Percentiles rank a stretch among this genome's conserved stretches.
phyloP scores from a whole-genome alignment of 2,888 invertebrate species.

The Meloe dianella region DNA sequence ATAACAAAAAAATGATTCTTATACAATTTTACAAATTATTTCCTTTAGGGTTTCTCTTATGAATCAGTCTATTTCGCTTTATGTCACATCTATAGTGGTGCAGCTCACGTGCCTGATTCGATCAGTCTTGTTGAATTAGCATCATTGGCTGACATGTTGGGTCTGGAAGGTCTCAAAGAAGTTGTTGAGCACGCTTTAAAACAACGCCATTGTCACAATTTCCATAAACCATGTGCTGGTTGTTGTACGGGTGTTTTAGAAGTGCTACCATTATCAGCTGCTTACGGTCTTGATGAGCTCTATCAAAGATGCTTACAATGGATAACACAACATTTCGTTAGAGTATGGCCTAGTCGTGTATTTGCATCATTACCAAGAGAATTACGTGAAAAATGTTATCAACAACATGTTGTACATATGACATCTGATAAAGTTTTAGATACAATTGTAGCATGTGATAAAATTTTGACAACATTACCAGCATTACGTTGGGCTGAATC shows the following conservation, averaged over 20 bases:
- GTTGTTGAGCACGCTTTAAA: conserved; percentile 87
- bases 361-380: conserved; percentile 87
- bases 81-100: conserved; percentile 93
- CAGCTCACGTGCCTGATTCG: conserved; percentile 84
- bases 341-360: conserved; percentile 90
- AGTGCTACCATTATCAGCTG: conserved; percentile 83
- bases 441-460: conserved; percentile 83
- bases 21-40: neutral
- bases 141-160: conserved; percentile 87
- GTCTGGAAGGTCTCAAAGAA: conserved; percentile 90
- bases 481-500: conserved; percentile 82
- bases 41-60: conserved; percentile 72
- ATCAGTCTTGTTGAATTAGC: conserved; percentile 87
- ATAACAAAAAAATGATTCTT: conserved; percentile 1
- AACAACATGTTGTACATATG: conserved; percentile 81
- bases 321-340: conserved; percentile 84
- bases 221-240: conserved; percentile 90
- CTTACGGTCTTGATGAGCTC: conserved; percentile 86
- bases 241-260: conserved; percentile 88
- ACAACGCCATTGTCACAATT: conserved; percentile 83
- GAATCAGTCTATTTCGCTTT: conserved; percentile 88
- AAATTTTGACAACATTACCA: conserved; percentile 77
- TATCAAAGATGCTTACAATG: conserved; percentile 85
- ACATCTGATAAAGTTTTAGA: conserved; percentile 82
- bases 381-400: conserved; percentile 81